These are phyloP conservation scores for Apostichopus parvimensis DNA, from an alignment of 35 echinoderm and acorn worm species.

Conservation along the genomic window DNA sequence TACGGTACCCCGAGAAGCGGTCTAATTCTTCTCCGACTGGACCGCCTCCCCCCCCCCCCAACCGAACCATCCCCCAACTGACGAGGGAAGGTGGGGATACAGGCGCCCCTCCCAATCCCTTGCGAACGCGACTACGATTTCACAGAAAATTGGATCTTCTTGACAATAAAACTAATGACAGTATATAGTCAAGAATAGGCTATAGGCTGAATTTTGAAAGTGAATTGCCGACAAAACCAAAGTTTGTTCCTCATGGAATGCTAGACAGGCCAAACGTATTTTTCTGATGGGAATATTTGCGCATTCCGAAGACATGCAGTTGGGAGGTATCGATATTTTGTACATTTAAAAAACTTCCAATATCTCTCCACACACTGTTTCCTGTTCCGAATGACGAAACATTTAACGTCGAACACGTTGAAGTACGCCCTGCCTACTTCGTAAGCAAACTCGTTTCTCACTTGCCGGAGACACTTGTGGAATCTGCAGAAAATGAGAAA, in stretches of 20 bases:
- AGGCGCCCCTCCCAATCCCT: too few relatives aligned
- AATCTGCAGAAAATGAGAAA: background rate
- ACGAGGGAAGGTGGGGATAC: too few relatives aligned
- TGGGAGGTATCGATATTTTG: background rate
- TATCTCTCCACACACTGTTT: constrained; percentile 17
- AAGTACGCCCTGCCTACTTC: constrained; percentile 37
- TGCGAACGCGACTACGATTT: too few relatives aligned
- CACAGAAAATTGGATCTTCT: too few relatives aligned
- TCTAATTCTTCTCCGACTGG: too few relatives aligned
- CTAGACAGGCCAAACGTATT: constrained; percentile 22
- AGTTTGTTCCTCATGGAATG: background rate
- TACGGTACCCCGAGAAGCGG: too few relatives aligned
- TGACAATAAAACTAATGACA: too few relatives aligned
- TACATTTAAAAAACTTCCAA: constrained; percentile 21
- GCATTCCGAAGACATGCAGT: constrained; percentile 38
- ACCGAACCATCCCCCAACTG: too few relatives aligned
- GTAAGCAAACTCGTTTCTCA: constrained; percentile 10
- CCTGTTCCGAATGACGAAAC: constrained; percentile 34
- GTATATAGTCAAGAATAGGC: too few relatives aligned
- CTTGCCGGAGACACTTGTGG: constrained; percentile 34
- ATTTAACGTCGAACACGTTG: constrained; percentile 27
- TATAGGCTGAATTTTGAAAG: too few relatives aligned
- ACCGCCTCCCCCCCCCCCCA: too few relatives aligned
- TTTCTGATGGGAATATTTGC: constrained; percentile 20
- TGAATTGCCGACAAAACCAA: too few relatives aligned